A percentile compares a stretch with the other conserved stretches of the same genome.
Conservation (phyloP, 2,113 vertebrate genomes). For the Oreochromis spilurus region DNA sequence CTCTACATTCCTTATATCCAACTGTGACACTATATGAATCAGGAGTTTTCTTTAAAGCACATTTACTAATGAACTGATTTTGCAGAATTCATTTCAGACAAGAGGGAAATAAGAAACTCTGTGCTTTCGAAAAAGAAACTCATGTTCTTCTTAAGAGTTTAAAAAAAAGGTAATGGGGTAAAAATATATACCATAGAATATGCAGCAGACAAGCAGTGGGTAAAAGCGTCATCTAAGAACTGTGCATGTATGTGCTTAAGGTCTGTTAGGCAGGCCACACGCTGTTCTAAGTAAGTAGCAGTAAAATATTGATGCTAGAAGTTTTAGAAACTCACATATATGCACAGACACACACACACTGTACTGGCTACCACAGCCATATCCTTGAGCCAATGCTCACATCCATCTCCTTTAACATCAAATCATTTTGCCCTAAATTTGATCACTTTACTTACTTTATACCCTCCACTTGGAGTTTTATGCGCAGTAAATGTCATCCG, state of each 20-base stretch:
- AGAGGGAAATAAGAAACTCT: not conserved
- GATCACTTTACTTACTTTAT: constrained; percentile 3
- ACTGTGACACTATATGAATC: not conserved
- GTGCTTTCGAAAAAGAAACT: not conserved
- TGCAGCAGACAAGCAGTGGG: constrained; percentile 5
- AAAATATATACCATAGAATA: constrained; percentile 31
- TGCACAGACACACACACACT: not conserved
- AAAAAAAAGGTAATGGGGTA: not conserved
- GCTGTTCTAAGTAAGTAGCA: constrained; percentile 28
- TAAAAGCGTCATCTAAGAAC: constrained; percentile 28
- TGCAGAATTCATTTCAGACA: not conserved
- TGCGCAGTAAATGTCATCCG: constrained; percentile 15
- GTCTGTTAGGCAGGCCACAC: not conserved
- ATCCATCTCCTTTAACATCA: not conserved
- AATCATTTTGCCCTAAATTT: constrained; percentile 15
- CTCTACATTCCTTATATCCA: not conserved
- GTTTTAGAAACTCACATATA: constrained; percentile 1
- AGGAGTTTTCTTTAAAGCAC: not conserved
- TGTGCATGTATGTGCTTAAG: not conserved
- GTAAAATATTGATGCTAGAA: constrained; percentile 49
- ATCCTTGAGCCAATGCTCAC: not conserved
- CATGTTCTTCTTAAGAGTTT: not conserved
- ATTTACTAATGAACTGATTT: not conserved
- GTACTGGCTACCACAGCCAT: not conserved
- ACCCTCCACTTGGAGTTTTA: not conserved